Percentiles rank a stretch among this genome's conserved stretches.
Conservation (phyloP, 2,113 vertebrate genomes). For the Grantiella picta region DNA sequence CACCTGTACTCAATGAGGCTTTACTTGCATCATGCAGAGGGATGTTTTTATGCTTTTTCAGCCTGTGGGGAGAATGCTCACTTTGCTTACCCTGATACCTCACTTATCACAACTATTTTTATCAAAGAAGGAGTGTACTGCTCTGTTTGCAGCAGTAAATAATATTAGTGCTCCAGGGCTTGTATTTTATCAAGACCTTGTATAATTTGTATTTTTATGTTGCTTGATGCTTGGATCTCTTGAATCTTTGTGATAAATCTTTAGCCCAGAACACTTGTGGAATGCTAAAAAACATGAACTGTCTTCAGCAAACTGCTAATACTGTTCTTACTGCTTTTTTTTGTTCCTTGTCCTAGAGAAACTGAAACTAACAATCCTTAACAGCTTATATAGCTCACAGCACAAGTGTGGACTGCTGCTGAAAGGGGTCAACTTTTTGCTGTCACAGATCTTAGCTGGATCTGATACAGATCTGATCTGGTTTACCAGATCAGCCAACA, state of each 20-base stretch:
- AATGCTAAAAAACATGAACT: background rate
- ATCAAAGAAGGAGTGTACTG: background rate
- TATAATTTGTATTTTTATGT: background rate
- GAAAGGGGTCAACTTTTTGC: background rate
- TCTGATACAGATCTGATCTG: background rate
- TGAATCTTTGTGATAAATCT: background rate
- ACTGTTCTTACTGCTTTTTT: background rate
- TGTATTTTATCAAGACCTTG: background rate
- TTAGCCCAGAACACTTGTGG: background rate
- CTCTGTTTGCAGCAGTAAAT: background rate
- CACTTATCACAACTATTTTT: background rate
- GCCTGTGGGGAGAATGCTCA: accelerated
- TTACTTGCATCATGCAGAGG: background rate
- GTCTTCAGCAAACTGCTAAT: background rate
- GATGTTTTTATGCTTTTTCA: background rate
- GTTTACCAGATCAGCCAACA: background rate
- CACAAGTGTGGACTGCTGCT: background rate
- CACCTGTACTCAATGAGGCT: background rate
- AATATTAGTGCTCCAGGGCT: background rate
- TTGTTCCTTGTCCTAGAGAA: background rate
- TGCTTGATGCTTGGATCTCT: background rate
- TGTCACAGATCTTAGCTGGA: background rate
- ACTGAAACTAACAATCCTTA: background rate
- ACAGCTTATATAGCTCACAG: background rate
- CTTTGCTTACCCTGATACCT: background rate